Evolutionary conservation across 2,113 vertebrate species (phyloP).

Genomic region (Recurvirostra avosetta): DNA sequence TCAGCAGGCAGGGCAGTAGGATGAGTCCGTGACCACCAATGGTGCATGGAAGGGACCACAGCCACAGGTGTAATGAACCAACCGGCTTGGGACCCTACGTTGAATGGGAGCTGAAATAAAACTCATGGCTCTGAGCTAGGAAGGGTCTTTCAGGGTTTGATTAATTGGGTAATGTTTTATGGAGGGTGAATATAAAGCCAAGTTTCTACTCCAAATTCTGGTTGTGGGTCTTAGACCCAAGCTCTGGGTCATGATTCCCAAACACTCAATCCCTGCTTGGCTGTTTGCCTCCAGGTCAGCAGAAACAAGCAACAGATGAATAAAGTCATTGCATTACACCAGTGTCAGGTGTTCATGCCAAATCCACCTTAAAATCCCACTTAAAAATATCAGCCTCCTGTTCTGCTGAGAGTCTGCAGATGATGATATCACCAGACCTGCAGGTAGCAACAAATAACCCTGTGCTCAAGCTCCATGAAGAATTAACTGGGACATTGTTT

Average conservation of each 20-base stretch:
- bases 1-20: not conserved
- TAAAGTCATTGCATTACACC: not conserved
- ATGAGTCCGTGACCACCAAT: accelerated
- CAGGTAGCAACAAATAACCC: conserved; percentile 47
- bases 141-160: not conserved
- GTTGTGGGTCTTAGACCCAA: not conserved
- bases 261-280: not conserved
- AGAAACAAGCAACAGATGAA: not conserved
- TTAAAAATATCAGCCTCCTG: not conserved
- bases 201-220: not conserved
- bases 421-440: conserved; percentile 5
- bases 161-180: not conserved
- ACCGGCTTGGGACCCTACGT: accelerated
- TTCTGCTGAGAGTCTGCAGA: not conserved
- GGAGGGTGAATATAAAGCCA: not conserved
- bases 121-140: accelerated
- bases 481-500: conserved; percentile 56
- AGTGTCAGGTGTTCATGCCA: not conserved
- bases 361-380: not conserved
- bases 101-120: not conserved
- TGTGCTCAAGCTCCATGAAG: not conserved
- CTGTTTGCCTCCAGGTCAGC: not conserved
- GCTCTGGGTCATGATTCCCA: not conserved
- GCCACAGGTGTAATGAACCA: accelerated
- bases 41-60: not conserved